Evolutionary conservation across 2,797 vertebrate genomes (phyloP), one percentile per base, ranked within the genome.

Genomic region (Sorex maritimensis): DNA sequence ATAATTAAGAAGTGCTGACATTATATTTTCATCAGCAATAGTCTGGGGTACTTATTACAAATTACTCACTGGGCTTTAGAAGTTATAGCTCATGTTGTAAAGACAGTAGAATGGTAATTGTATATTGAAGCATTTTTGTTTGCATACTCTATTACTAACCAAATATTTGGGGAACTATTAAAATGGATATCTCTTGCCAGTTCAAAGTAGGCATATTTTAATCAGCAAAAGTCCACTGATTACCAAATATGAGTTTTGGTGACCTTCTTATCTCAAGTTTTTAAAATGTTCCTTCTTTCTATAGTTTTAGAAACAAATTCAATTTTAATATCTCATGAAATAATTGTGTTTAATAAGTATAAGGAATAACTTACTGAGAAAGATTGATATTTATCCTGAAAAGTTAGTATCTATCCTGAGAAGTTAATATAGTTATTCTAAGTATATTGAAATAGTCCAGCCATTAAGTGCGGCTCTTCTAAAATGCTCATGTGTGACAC

Each of bases 291-390:
- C 24, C 4, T 38, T 67, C 19, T 14, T 80, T 87, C 13, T 71
- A 61, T 24, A 34, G 7, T 81, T 87, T 89, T 75, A 93, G 46
- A 86, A 93, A 82, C 1, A 86, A 92, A 77, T 67, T 49, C 15
- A 88, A 81, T 5, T 90, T 90, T 79, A 88, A 72, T 13, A 63
- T 10, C 82, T 80, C 24, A 55, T 90, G 58, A 78, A 87, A 81
- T 81, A 91, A 79, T 68, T 84, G 6, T 92, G 28, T 28, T 90
- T 1, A 14, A 9, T 91, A 24, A 81, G n/a, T 30, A 28, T 44
- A 81, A 61, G 23, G 17, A 92, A 94, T 63, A 44, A 2, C 13
- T 85, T 69, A 23, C 63, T 69, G 7, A 52, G 5, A 52, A 95
- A 87, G 63, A 11, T 52, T 2, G 13, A 52, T 52, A 52, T 11